A percentile compares a stretch with the other conserved stretches of the same genome.
phyloP scores from a whole-genome alignment of 2,888 invertebrate species.

The Eupithecia abbreviata region DNA sequence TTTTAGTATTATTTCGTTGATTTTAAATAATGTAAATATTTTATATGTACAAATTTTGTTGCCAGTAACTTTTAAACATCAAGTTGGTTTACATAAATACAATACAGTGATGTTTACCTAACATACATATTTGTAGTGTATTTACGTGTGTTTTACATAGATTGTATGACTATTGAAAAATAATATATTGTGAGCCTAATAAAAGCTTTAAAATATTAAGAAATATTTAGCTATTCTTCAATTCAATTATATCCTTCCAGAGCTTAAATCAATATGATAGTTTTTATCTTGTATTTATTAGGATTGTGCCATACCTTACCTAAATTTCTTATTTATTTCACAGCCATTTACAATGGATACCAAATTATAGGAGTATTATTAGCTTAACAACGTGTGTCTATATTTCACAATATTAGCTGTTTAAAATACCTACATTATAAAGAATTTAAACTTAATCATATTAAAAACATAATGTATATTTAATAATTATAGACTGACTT shows the following conservation, averaged over 20 bases:
- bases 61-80: background rate
- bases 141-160: conserved; percentile 3
- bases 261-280: conserved; percentile 21
- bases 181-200: conserved; percentile 26
- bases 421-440: background rate
- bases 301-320: conserved; percentile 31
- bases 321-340: conserved; percentile 6
- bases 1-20: conserved; percentile 81
- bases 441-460: background rate
- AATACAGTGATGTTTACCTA: background rate
- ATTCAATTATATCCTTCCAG: conserved; percentile 27
- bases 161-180: conserved; percentile 25
- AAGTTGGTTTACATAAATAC: background rate
- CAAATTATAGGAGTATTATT: conserved; percentile 21
- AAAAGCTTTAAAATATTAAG: conserved; percentile 33
- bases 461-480: conserved; percentile 14
- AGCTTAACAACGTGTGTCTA: conserved; percentile 8
- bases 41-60: conserved; percentile 39
- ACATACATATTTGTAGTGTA: background rate
- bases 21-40: conserved; percentile 48
- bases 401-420: conserved; percentile 1
- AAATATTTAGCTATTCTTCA: conserved; percentile 15
- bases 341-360: conserved; percentile 22
- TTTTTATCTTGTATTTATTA: conserved; percentile 17
- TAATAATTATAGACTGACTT: conserved; percentile 60